Conservation (phyloP, 1,140 invertebrate genomes). For the Zeugodacus cucurbitae region DNA sequence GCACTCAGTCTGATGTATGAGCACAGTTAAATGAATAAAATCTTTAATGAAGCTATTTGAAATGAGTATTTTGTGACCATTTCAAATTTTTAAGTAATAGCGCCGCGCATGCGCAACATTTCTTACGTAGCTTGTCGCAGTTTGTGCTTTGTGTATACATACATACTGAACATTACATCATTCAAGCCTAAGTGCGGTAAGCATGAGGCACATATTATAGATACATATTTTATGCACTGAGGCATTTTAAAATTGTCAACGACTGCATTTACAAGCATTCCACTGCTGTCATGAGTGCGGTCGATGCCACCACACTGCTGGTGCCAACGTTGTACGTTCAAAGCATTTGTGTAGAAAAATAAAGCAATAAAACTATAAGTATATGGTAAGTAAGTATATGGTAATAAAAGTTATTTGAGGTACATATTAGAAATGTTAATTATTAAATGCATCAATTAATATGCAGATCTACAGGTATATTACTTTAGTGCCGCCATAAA, state of each 20-base stretch:
- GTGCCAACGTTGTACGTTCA: no score
- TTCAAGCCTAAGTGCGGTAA: background rate
- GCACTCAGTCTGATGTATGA: background rate
- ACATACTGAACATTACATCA: background rate
- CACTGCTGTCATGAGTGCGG: background rate
- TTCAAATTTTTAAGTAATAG: background rate
- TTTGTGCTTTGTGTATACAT: background rate
- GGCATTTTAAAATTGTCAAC: background rate
- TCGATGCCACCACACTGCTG: background rate
- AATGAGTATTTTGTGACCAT: background rate
- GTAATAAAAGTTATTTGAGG: no score
- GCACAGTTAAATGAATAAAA: background rate
- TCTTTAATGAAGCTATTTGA: background rate
- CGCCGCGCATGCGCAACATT: background rate
- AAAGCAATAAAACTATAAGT: no score
- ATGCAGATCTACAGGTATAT: background rate
- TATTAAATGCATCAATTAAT: slow-evolving; percentile 11
- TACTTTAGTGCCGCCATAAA: background rate
- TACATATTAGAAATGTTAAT: background rate
- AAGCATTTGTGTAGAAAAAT: background rate
- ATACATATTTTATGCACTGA: background rate
- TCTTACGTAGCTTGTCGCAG: background rate
- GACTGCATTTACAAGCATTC: background rate
- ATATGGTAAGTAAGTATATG: no score
- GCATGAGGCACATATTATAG: background rate